Percentiles rank a stretch among this genome's conserved stretches.
Evolutionary conservation across 2,888 invertebrate species (phyloP).

Genomic region (Rhyacophila evoluta): DNA sequence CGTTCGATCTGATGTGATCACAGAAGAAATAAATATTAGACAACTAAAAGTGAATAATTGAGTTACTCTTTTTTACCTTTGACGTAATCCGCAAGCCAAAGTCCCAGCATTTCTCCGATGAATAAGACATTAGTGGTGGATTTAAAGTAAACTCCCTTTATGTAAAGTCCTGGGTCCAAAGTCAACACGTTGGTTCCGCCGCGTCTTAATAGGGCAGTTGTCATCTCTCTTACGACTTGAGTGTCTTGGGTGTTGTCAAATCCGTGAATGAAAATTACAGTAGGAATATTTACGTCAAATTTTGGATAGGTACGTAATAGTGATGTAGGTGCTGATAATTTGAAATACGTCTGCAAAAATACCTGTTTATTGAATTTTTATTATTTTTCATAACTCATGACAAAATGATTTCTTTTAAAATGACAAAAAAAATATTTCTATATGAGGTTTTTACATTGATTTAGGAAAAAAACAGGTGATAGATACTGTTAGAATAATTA

Average conservation of each 20-base stretch:
- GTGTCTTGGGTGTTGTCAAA: not conserved
- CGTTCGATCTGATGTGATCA: no score
- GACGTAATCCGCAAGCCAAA: not conserved
- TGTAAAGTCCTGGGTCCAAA: slow-evolving; percentile 63
- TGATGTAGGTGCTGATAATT: not conserved
- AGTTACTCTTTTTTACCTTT: not conserved
- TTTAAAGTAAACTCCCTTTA: slow-evolving; percentile 62
- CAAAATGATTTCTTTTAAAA: no score
- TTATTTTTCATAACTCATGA: no score
- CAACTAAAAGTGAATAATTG: not conserved
- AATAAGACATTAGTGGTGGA: slow-evolving; percentile 62
- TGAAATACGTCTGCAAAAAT: not conserved
- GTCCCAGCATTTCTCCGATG: slow-evolving; percentile 62
- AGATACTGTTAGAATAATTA: no score
- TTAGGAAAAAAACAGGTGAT: not conserved
- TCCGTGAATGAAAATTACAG: not conserved
- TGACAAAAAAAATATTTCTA: not conserved
- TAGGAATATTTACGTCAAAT: not conserved
- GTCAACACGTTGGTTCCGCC: slow-evolving; percentile 59
- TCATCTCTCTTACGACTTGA: not conserved
- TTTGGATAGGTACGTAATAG: not conserved
- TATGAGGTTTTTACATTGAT: not conserved
- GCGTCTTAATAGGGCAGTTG: not conserved
- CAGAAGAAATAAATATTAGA: no score
- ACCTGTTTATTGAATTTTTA: not conserved